These are phyloP conservation scores for Vesta saturnalis DNA, from an alignment of 2,888 invertebrate species.

Conservation along the genomic window DNA sequence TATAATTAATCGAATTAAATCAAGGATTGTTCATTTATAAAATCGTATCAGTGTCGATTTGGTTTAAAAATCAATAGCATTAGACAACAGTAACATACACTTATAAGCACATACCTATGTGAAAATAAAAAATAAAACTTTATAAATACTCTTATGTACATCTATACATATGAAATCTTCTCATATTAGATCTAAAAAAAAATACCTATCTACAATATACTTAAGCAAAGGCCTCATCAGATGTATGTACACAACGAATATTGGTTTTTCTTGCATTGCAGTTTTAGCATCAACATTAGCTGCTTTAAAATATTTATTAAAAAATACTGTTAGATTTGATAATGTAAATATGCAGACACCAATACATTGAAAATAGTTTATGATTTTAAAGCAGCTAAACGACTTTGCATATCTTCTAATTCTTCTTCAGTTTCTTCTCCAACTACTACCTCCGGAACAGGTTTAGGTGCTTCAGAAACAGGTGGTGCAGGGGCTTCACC, in stretches of 20 bases:
- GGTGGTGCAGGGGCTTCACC: slow-evolving; percentile 90
- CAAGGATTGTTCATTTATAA: too few species aligned
- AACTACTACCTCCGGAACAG: slow-evolving; percentile 67
- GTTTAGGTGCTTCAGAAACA: slow-evolving; percentile 69
- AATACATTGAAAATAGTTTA: slow-evolving; percentile 67
- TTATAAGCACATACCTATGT: neutral
- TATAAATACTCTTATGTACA: neutral
- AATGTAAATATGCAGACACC: neutral
- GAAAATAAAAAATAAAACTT: neutral
- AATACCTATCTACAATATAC: neutral
- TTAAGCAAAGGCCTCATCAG: slow-evolving; percentile 9
- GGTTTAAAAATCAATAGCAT: too few species aligned
- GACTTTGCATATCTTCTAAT: slow-evolving; percentile 90
- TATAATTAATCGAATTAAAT: too few species aligned
- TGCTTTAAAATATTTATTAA: neutral
- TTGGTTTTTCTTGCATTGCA: neutral
- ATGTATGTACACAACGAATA: neutral
- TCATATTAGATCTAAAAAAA: neutral
- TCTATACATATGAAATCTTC: neutral
- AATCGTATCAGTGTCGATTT: too few species aligned
- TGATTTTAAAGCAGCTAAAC: slow-evolving; percentile 88
- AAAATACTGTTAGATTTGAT: slow-evolving; percentile 7
- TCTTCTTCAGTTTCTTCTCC: slow-evolving; percentile 77
- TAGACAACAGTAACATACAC: too few species aligned
- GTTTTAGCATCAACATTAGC: neutral